Percentiles rank a stretch among this genome's conserved stretches.
phyloP scores from a whole-genome alignment of 1,140 invertebrate species.

The Hyphantria cunea region DNA sequence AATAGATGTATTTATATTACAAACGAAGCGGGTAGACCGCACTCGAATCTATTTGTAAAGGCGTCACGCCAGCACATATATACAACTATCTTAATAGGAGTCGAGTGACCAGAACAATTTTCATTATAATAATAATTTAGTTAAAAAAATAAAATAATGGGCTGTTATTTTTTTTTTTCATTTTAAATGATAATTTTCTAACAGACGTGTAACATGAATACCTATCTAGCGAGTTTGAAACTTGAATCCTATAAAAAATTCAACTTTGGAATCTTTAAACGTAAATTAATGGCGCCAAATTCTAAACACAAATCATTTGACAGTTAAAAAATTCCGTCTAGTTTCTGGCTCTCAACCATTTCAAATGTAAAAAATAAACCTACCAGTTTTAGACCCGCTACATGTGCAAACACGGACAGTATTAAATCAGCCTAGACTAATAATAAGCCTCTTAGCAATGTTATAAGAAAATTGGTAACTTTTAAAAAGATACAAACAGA shows the following conservation, averaged over 20 bases:
- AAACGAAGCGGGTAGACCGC: slow-evolving; percentile 47
- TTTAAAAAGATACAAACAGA: slow-evolving; percentile 49
- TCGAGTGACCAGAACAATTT: slow-evolving; percentile 74
- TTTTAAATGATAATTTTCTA: slow-evolving; percentile 30
- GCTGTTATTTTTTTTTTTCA: slow-evolving; percentile 33
- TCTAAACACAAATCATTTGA: no score
- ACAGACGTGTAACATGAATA: slow-evolving; percentile 18
- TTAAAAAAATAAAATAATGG: slow-evolving; percentile 56
- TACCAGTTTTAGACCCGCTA: slow-evolving; percentile 1
- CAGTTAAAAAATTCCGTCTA: no score
- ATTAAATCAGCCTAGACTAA: slow-evolving; percentile 31
- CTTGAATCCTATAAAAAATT: not conserved
- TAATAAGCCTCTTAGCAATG: slow-evolving; percentile 54
- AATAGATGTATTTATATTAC: slow-evolving; percentile 55
- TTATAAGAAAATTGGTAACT: slow-evolving; percentile 51
- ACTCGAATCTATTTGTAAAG: slow-evolving; percentile 62
- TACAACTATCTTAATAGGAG: slow-evolving; percentile 68
- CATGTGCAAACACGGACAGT: slow-evolving; percentile 10
- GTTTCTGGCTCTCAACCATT: no score
- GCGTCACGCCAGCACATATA: slow-evolving; percentile 34
- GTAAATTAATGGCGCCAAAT: not conserved
- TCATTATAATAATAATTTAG: slow-evolving; percentile 65
- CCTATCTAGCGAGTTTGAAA: slow-evolving; percentile 7
- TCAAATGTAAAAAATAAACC: not conserved
- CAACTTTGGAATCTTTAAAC: no score